Percentiles rank a stretch among this genome's conserved stretches.
These are phyloP conservation scores for Andrena bucephala DNA, from an alignment of 2,888 invertebrate genomes.

Conservation along the genomic window DNA sequence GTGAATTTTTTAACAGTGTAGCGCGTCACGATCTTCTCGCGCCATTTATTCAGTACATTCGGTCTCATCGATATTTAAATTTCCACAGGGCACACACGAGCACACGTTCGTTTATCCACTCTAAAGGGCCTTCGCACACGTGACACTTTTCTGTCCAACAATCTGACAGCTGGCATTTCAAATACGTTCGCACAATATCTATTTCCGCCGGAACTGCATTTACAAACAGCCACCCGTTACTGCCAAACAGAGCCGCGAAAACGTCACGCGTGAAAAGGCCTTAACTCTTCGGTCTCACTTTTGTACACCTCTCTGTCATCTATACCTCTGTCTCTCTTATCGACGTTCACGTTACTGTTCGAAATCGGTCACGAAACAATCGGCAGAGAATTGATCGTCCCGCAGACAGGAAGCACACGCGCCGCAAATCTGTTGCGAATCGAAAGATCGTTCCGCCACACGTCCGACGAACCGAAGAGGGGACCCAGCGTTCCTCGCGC, in stretches of 20 bases:
- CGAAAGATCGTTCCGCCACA: slow-evolving; percentile 18
- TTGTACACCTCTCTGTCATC: slow-evolving; percentile 51
- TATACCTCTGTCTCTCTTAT: slow-evolving; percentile 42
- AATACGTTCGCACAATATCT: no score
- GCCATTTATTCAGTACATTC: slow-evolving; percentile 41
- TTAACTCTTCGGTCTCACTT: slow-evolving; percentile 34
- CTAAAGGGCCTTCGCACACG: not conserved
- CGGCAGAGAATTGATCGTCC: slow-evolving; percentile 26
- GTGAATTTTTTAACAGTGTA: slow-evolving; percentile 65
- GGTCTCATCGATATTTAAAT: slow-evolving; percentile 33
- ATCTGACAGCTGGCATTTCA: no score
- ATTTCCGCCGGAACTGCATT: no score
- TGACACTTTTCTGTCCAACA: no score
- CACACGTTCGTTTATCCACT: slow-evolving; percentile 26
- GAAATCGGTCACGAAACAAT: slow-evolving; percentile 34
- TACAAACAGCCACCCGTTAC: no score
- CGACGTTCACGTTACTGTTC: slow-evolving; percentile 36
- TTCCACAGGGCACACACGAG: slow-evolving; percentile 7
- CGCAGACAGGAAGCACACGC: slow-evolving; percentile 1
- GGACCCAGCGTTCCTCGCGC: no score
- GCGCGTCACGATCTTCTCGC: slow-evolving; percentile 37
- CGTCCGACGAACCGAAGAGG: slow-evolving; percentile 28
- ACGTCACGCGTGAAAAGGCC: no score
- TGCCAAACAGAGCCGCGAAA: no score
- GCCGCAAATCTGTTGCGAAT: not conserved